These are phyloP conservation scores for Drosophila longiperda DNA, from an alignment of 2,888 invertebrate species.

Conservation along the genomic window DNA sequence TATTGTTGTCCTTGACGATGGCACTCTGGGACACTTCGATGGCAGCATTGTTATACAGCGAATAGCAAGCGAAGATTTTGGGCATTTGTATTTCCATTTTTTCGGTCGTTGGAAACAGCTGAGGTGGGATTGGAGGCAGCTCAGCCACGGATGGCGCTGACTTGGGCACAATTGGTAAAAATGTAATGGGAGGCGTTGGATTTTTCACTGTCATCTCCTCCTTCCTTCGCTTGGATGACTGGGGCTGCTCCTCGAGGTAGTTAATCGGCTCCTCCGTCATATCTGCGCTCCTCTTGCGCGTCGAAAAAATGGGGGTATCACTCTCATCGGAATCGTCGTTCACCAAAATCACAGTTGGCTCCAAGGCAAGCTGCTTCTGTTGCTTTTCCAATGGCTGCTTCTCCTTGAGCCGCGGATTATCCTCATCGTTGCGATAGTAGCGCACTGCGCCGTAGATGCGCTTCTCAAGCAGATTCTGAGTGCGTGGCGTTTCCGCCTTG, in stretches of 20 bases:
- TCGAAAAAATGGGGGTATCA: background rate
- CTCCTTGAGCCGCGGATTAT: constrained; percentile 53
- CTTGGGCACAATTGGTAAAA: constrained; percentile 1
- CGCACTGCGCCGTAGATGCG: constrained; percentile 74
- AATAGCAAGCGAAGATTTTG: constrained; percentile 78
- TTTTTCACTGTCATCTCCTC: background rate
- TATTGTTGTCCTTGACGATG: background rate
- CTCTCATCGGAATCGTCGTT: constrained; percentile 63
- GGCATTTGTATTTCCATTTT: constrained; percentile 67
- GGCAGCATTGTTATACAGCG: constrained; percentile 56
- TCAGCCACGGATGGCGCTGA: background rate
- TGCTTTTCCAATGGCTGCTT: constrained; percentile 28
- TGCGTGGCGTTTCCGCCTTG: constrained; percentile 63
- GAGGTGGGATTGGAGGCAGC: background rate
- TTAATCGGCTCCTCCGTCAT: background rate
- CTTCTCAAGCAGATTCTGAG: constrained; percentile 60
- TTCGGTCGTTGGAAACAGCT: background rate
- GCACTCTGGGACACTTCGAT: constrained; percentile 8
- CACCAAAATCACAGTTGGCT: constrained; percentile 44
- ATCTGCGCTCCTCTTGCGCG: constrained; percentile 2
- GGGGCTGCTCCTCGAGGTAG: background rate
- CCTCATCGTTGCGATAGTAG: constrained; percentile 71
- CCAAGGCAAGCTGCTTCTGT: background rate
- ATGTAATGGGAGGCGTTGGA: background rate
- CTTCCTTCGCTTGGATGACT: constrained; percentile 24